Base-by-base conservation (phyloP, 2,888 invertebrate species). In the Dexiosoma caninum region DNA sequence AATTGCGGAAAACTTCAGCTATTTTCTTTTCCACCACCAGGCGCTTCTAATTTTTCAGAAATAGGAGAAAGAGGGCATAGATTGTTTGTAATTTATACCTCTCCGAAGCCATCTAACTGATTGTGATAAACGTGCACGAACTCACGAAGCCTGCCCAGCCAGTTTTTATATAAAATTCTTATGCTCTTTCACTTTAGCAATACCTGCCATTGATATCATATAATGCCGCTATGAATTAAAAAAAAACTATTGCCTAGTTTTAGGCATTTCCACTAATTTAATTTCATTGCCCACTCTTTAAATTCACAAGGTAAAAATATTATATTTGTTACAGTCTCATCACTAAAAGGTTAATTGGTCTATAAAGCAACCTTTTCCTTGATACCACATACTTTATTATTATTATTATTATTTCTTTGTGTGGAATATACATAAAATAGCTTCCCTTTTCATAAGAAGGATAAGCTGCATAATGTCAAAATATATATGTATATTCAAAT, bases 401-500 rank as follows among this genome's bases (percentile, higher is more conserved):
- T 21, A 30, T 16, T 27, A 27, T 6, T 51, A 40, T 30, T 27
- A n/a, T 12, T 23, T 59, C 14, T 60, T 44, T 30, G 14, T 55
- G 9, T 60, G 12, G 8, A 1, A 4, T 51, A 14, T n/a, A n/a
- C n/a, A n/a, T 4, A 66, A 46, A 59, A 42, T 49, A 62, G 12
- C 14, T 32, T n/a, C 44, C 27, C 53, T 72, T 44, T 72, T 78
- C 62, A 62, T 74, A 67, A 72, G 40, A 62, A 55, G 62, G 62
- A 79, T 79, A 74, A 79, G 62, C 78, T 74, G 46, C 35, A 62
- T 40, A 64, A 69, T 69, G 57, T 69, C 67, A 42, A 69, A 37
- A 5, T 40, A 49, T 23, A 37, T 37, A 37, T 16, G 30, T n/a
- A 27, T 19, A 70, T 44, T 49, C 8, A 27, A 16, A 59, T 37